Conservation (phyloP, 2,797 vertebrate genomes). For the Epinephelus coioides region DNA sequence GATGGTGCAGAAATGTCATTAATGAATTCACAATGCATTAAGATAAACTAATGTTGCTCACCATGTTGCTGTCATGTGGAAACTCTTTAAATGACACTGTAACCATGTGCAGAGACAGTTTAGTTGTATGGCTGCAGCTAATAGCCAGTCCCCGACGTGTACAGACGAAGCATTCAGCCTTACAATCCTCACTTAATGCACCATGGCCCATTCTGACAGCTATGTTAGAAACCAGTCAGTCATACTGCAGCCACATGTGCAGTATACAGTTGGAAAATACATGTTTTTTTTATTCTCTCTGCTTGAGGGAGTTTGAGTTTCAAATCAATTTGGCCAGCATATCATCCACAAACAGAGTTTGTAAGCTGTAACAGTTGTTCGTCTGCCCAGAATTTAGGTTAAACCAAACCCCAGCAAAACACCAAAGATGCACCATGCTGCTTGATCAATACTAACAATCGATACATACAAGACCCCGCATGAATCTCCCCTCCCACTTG, state of each 20-base stretch:
- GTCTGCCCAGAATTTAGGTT: constrained; percentile 5
- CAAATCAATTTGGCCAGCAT: constrained; percentile 20
- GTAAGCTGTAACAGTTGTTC: constrained; percentile 11
- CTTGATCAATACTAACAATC: constrained; percentile 36
- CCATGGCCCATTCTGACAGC: constrained; percentile 9
- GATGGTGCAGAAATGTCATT: constrained; percentile 26
- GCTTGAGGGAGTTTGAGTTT: constrained; percentile 10
- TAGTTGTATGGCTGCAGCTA: background rate
- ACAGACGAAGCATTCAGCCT: constrained; percentile 4
- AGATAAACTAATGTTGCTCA: constrained; percentile 20
- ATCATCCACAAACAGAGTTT: constrained; percentile 15
- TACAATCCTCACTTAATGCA: constrained; percentile 21
- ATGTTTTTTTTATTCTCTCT: background rate
- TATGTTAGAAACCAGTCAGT: background rate
- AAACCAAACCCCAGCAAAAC: constrained; percentile 2
- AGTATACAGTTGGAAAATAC: background rate
- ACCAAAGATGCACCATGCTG: constrained; percentile 20
- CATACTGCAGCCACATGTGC: constrained; percentile 3
- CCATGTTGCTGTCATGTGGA: constrained; percentile 11
- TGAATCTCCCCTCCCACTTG: background rate
- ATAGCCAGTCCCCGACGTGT: background rate
- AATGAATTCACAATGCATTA: constrained; percentile 24
- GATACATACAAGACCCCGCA: constrained; percentile 19
- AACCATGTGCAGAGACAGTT: background rate
- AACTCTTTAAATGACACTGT: constrained; percentile 3